Conservation (phyloP, 2,888 invertebrate genomes). For the Lottia scabra region DNA sequence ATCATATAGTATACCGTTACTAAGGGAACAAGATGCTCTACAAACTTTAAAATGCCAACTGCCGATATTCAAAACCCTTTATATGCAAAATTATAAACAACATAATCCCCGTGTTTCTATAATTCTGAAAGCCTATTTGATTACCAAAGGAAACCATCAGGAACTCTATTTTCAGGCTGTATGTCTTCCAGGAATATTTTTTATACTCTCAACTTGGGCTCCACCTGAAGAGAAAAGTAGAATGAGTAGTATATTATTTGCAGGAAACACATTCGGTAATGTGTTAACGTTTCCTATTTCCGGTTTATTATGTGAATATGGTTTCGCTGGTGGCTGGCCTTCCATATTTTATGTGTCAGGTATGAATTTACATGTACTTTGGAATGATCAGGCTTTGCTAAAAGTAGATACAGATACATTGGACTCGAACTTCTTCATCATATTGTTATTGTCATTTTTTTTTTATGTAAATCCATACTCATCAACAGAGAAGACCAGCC, state of each 20-base stretch:
- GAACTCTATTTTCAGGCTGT: neutral
- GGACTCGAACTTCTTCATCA: no score
- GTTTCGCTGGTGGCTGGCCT: constrained; percentile 81
- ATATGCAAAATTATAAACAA: no score
- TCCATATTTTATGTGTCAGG: constrained; percentile 89
- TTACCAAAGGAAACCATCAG: neutral
- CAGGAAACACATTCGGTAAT: constrained; percentile 90
- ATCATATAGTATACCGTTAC: no score
- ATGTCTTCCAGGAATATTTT: neutral
- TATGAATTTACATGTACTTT: constrained; percentile 27
- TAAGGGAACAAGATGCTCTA: no score
- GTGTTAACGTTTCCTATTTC: constrained; percentile 85
- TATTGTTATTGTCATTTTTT: no score
- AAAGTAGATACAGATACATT: no score
- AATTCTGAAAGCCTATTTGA: neutral
- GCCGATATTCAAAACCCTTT: no score
- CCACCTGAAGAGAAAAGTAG: constrained; percentile 80
- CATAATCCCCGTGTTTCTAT: no score
- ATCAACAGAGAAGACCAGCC: no score
- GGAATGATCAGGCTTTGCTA: no score
- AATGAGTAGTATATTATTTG: constrained; percentile 39
- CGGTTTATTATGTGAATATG: constrained; percentile 80
- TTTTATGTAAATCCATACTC: no score
- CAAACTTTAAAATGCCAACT: no score
- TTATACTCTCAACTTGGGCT: constrained; percentile 77